Evolutionary conservation across 2,113 vertebrate species (phyloP).

Genomic region (Labeo catla): DNA sequence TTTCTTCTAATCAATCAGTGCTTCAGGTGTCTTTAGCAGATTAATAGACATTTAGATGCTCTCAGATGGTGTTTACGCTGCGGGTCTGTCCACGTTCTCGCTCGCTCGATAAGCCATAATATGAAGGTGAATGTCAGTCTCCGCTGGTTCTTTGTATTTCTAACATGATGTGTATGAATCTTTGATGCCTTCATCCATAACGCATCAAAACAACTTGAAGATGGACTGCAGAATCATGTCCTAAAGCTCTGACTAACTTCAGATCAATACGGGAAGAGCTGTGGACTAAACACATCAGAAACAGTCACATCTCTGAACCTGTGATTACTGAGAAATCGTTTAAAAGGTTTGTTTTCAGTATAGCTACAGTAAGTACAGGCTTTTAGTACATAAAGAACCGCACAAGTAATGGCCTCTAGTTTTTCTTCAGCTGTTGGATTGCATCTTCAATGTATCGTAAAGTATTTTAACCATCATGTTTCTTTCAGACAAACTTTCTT

Average conservation of each 20-base stretch:
- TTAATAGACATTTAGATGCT: neutral
- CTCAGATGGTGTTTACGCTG: conserved; percentile 37
- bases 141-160: neutral
- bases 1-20: neutral
- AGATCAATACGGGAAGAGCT: conserved; percentile 10
- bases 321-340: conserved; percentile 1
- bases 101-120: neutral
- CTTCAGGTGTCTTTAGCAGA: neutral
- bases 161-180: conserved; percentile 14
- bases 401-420: neutral
- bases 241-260: conserved; percentile 15
- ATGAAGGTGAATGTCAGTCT: neutral
- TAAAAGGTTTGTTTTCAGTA: neutral
- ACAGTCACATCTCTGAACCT: neutral
- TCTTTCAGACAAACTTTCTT: neutral
- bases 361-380: neutral
- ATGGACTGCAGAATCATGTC: conserved; percentile 22
- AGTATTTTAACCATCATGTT: neutral
- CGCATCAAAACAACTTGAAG: conserved; percentile 37
- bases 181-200: conserved; percentile 39
- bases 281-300: neutral
- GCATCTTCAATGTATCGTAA: neutral
- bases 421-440: neutral
- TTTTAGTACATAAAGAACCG: neutral
- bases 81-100: neutral